Base-by-base conservation (phyloP, 2,113 vertebrate genomes). In the Mesoclemmys tuberculata region DNA sequence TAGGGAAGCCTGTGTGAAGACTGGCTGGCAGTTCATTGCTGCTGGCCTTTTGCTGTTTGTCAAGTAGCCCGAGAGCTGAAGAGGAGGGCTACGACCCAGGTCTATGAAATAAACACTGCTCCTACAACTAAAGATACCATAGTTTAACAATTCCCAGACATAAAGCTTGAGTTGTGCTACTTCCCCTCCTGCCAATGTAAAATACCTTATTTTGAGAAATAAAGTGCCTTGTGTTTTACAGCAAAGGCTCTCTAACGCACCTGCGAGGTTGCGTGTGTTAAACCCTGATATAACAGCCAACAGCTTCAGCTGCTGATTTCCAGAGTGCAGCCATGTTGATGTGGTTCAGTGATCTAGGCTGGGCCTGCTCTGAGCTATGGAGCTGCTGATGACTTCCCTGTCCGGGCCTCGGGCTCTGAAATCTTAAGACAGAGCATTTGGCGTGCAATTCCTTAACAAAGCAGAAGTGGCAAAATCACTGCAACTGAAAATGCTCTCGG, bases 51-150 rank as follows among this genome's bases (percentile, higher is more conserved):
- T 87, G 98, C 98, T 89, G 88, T 99, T 35, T 98, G 98, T 95
- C 98, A 98, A 94, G 98, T 98, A 98, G 98, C 98, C 90, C 94
- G 97, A 91, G 98, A 98, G 96, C 98, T 98, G 96, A 98, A 98
- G 96, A 92, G 58, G 58, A 97, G 98, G 94, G 97, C 98, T 90
- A 95, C 96, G 91, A 95, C 90, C 74, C 97, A 94, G 88, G 97
- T 97, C 21, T 99, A 99, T 24, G 98, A 98, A 87, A 97, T 98
- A 93, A 97, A 97, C 71, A 97, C 97, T 3, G 88, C 95, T 77
- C 95, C 74, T 56, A 11, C 61, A n/a, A 54, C 68, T 2, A 44
- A 52, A 91, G 90, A n/a, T 35, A 68, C 78, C 84, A 68, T 35
- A 8, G 31, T 88, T 89, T 88, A 48, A 54, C 75, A 78, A 48